phyloP scores from a whole-genome alignment of 2,888 invertebrate genomes.

The Spilarctia lutea region DNA sequence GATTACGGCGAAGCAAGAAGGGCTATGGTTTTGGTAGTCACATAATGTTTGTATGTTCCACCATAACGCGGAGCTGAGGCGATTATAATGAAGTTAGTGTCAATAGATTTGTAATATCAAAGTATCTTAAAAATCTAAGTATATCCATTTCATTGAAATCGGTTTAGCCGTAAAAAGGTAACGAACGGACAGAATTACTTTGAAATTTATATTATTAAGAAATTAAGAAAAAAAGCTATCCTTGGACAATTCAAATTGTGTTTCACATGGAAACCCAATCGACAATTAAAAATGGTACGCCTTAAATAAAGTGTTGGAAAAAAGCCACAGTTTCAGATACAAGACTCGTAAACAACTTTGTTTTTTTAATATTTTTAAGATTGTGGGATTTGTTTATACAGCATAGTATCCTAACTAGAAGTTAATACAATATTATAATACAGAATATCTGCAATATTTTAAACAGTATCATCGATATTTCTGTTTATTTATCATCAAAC shows the following conservation, averaged over 20 bases:
- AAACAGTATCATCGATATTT: not conserved
- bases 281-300: not conserved
- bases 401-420: not conserved
- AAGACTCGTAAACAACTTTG: not conserved
- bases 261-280: not conserved
- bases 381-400: not conserved
- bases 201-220: too few relatives aligned
- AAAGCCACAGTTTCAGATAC: not conserved
- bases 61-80: too few relatives aligned
- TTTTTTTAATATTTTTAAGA: not conserved
- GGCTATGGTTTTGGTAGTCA: not conserved
- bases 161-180: not conserved
- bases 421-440: not conserved
- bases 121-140: too few relatives aligned
- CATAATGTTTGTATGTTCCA: not conserved
- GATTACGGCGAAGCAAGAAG: not conserved
- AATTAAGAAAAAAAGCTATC: too few relatives aligned
- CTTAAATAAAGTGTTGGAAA: not conserved
- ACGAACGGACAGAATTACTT: too few relatives aligned
- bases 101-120: too few relatives aligned
- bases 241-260: too few relatives aligned
- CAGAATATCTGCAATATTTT: not conserved
- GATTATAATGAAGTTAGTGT: too few relatives aligned
- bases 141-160: too few relatives aligned
- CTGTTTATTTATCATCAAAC: constrained; percentile 55